A percentile compares a stretch with the other conserved stretches of the same genome.
phyloP scores from a whole-genome alignment of 1,140 invertebrate genomes.

The Ylistrum balloti region DNA sequence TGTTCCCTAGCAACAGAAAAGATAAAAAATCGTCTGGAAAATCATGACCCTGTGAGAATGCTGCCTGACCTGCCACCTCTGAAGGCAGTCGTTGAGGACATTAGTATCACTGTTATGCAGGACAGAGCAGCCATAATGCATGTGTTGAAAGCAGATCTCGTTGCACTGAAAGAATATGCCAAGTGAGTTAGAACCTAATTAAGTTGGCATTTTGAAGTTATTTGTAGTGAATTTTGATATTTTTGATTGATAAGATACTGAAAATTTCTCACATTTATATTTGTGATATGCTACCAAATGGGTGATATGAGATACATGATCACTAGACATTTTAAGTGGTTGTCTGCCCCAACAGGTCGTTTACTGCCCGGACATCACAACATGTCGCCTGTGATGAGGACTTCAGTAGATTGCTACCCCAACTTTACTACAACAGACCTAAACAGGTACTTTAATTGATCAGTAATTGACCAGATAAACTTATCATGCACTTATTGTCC shows the following conservation, averaged over 20 bases:
- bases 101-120: constrained; percentile 68
- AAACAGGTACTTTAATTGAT: constrained; percentile 84
- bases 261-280: too few relatives aligned
- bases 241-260: too few relatives aligned
- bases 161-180: constrained; percentile 85
- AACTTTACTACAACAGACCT: constrained; percentile 86
- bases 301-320: too few relatives aligned
- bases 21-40: constrained; percentile 83
- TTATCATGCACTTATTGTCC: too few relatives aligned
- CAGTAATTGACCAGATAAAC: too few relatives aligned
- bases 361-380: constrained; percentile 85
- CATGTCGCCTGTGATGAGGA: constrained; percentile 87
- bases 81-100: constrained; percentile 74
- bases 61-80: constrained; percentile 69
- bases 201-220: too few relatives aligned
- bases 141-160: constrained; percentile 83
- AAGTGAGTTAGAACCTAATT: constrained; percentile 77
- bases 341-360: constrained; percentile 67
- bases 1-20: constrained; percentile 73
- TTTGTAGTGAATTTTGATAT: too few relatives aligned
- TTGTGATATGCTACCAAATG: too few relatives aligned
- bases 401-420: constrained; percentile 87
- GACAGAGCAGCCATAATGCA: constrained; percentile 73
- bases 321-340: constrained; percentile 39
- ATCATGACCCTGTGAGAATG: constrained; percentile 84